Percentiles rank a stretch among this genome's conserved stretches.
Evolutionary conservation across 2,113 vertebrate species (phyloP).

Genomic region (Hydrochoerus hydrochaeris): DNA sequence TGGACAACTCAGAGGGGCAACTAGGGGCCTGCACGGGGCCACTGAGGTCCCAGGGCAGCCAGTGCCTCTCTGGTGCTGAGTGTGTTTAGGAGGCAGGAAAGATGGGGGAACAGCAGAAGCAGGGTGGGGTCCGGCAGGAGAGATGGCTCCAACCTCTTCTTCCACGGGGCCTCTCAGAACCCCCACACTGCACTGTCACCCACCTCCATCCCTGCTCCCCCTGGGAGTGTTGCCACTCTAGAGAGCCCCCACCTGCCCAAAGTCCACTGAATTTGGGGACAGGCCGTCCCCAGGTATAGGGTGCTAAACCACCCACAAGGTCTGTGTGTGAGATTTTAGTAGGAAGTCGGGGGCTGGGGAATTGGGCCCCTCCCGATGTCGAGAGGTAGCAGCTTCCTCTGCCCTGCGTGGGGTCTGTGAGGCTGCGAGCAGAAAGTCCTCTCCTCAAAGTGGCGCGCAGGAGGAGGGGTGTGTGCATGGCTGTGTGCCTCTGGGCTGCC

Average conservation of each 20-base stretch:
- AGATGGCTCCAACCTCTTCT: background rate
- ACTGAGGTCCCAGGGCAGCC: rapidly evolving
- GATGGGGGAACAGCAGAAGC: background rate
- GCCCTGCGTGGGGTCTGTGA: rapidly evolving
- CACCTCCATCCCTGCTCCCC: background rate
- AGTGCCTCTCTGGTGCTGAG: rapidly evolving
- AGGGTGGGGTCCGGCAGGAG: background rate
- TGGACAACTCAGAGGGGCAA: background rate
- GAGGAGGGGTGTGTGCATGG: background rate
- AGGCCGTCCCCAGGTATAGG: background rate
- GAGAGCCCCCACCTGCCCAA: background rate
- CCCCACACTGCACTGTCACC: no score
- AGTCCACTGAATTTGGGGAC: rapidly evolving
- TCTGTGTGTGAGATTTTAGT: rapidly evolving
- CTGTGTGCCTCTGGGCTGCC: background rate
- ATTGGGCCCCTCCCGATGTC: background rate
- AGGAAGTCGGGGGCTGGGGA: no score
- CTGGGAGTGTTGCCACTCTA: no score
- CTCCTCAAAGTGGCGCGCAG: background rate
- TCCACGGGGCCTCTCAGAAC: background rate
- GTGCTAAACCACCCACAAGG: rapidly evolving
- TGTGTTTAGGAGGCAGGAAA: background rate
- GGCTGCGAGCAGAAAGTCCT: rapidly evolving
- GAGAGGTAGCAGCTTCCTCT: rapidly evolving
- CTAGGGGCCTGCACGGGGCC: background rate